Percentiles rank a stretch among this genome's conserved stretches.
phyloP scores from a whole-genome alignment of 2,797 vertebrate species.

The Zenarchopterus dispar region DNA sequence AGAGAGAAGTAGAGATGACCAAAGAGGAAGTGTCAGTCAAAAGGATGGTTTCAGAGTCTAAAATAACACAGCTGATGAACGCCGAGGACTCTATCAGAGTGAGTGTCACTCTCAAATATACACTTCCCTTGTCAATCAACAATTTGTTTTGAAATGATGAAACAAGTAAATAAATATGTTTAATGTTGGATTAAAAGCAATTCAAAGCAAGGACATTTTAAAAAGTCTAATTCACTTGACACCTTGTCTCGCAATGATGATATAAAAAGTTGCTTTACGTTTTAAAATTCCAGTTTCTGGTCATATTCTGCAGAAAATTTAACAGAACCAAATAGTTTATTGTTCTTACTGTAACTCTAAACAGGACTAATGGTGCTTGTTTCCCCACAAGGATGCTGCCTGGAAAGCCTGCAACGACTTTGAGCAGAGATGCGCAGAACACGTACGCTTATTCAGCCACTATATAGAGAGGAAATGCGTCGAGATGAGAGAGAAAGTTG shows the following conservation, averaged over 20 bases:
- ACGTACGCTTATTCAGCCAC: background rate
- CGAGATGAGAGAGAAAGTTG: constrained; percentile 57
- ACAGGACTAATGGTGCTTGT: background rate
- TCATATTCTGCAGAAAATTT: too few relatives aligned
- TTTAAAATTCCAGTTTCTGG: too few relatives aligned
- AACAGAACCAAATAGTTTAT: too few relatives aligned
- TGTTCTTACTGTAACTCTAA: too few relatives aligned
- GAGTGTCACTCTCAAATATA: constrained; percentile 21
- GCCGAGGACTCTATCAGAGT: constrained; percentile 44
- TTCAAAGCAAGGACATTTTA: too few relatives aligned
- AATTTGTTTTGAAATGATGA: background rate
- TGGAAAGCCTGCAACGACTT: constrained; percentile 49
- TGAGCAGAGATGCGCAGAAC: constrained; percentile 34
- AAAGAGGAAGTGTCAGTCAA: constrained; percentile 21
- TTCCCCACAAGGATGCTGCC: constrained; percentile 42
- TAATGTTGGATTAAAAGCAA: too few relatives aligned
- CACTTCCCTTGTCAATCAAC: background rate
- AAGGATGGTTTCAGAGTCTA: constrained; percentile 8
- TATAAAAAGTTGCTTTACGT: background rate
- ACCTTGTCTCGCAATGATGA: background rate
- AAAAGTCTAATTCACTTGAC: background rate
- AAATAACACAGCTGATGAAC: constrained; percentile 26
- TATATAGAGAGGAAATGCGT: constrained; percentile 43
- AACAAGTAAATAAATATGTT: background rate
- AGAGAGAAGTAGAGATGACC: constrained; percentile 32